Percentiles rank a stretch among this genome's conserved stretches.
Conservation (phyloP, 1,140 invertebrate genomes). For the Himalopsyche phryganea region DNA sequence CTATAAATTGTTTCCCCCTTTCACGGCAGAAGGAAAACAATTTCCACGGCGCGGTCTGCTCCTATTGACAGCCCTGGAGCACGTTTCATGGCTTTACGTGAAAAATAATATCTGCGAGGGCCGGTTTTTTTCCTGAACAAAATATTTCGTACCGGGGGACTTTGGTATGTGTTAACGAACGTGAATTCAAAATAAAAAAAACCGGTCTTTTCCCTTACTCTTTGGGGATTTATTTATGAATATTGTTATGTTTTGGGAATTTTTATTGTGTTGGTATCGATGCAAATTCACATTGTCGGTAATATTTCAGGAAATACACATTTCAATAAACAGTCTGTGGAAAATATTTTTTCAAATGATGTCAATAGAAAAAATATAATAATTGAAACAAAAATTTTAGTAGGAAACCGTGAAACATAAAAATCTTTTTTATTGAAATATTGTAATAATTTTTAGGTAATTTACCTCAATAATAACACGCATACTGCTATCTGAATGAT, state of each 20-base stretch:
- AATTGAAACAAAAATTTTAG: too few species aligned
- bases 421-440: too few species aligned
- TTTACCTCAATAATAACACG: too few species aligned
- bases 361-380: too few species aligned
- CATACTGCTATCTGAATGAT: too few species aligned
- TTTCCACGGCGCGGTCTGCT: not conserved
- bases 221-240: not conserved
- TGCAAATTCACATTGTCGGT: too few species aligned
- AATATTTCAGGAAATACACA: too few species aligned
- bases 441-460: too few species aligned
- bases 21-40: slow-evolving; percentile 2
- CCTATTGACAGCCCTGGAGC: slow-evolving; percentile 30
- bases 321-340: too few species aligned
- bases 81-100: slow-evolving; percentile 35
- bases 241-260: not conserved
- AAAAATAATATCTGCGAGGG: slow-evolving; percentile 26
- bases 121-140: not conserved
- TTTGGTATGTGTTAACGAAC: not conserved
- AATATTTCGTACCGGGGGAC: too few species aligned
- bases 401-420: too few species aligned
- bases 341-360: too few species aligned
- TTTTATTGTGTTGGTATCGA: not conserved
- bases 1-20: slow-evolving; percentile 14
- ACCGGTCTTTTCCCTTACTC: not conserved
- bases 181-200: not conserved